Evolutionary conservation across 2,888 invertebrate species (phyloP).

Genomic region (Troides helena): DNA sequence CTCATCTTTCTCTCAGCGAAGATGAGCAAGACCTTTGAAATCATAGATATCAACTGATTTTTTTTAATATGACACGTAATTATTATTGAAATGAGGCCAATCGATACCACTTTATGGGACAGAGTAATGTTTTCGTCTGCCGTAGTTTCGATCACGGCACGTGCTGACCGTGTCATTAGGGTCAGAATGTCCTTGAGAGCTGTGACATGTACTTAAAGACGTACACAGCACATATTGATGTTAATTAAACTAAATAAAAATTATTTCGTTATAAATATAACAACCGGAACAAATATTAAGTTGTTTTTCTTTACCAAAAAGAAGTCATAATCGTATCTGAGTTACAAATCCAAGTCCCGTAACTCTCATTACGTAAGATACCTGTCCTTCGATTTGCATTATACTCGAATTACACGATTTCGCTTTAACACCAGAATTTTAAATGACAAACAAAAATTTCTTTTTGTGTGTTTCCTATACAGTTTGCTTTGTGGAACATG

Average conservation of each 20-base stretch:
- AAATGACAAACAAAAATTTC: no score
- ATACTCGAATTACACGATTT: no score
- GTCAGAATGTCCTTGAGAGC: constrained; percentile 22
- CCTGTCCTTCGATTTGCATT: no score
- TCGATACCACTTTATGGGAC: constrained; percentile 19
- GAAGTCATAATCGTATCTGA: no score
- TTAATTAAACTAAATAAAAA: neutral
- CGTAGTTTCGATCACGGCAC: constrained; percentile 15
- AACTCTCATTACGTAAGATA: no score
- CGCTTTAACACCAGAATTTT: no score
- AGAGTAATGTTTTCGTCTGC: constrained; percentile 13
- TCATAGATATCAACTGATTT: constrained; percentile 7
- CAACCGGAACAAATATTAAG: no score
- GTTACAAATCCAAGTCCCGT: no score
- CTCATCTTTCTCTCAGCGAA: constrained; percentile 2
- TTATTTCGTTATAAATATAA: no score
- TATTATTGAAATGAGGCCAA: constrained; percentile 24
- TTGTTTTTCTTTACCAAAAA: no score
- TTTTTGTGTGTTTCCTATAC: no score
- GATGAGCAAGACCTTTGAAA: constrained; percentile 7
- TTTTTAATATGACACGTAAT: neutral
- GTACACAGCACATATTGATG: neutral
- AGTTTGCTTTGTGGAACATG: no score
- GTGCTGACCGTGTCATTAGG: constrained; percentile 26
- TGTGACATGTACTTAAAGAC: constrained; percentile 4